Evolutionary conservation across 2,113 vertebrate genomes (phyloP).

Genomic region (Nibea coibor): DNA sequence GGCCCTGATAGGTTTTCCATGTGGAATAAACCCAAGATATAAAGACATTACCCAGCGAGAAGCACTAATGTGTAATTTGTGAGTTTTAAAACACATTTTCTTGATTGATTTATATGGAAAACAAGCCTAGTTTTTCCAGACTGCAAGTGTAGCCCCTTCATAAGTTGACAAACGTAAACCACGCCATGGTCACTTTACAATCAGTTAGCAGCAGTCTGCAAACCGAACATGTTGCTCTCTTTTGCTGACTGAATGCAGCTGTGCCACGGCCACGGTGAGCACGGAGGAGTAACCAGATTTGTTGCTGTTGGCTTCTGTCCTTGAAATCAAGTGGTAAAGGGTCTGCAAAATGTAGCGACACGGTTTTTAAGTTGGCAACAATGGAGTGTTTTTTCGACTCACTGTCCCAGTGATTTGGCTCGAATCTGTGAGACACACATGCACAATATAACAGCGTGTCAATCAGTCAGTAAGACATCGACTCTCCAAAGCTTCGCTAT

Average conservation of each 20-base stretch:
- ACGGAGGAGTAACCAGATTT: background rate
- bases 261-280: background rate
- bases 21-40: conserved; percentile 27
- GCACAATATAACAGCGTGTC: background rate
- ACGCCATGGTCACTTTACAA: conserved; percentile 16
- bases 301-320: conserved; percentile 20
- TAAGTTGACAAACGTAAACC: conserved; percentile 25
- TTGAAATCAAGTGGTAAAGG: background rate
- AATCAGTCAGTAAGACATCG: background rate
- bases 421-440: background rate
- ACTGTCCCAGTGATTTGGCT: background rate
- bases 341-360: background rate
- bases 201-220: conserved; percentile 20
- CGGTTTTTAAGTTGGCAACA: background rate
- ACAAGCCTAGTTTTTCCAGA: conserved; percentile 29
- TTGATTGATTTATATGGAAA: conserved; percentile 40
- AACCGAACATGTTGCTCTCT: conserved; percentile 5
- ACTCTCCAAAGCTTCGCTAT: background rate
- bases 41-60: conserved; percentile 20
- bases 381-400: background rate
- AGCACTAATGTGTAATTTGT: conserved; percentile 36
- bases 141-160: conserved; percentile 16
- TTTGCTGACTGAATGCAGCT: conserved; percentile 14
- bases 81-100: conserved; percentile 32
- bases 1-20: conserved; percentile 34